Evolutionary conservation across 2,888 invertebrate species (phyloP).

Genomic region (Hirudinaria manillensis): DNA sequence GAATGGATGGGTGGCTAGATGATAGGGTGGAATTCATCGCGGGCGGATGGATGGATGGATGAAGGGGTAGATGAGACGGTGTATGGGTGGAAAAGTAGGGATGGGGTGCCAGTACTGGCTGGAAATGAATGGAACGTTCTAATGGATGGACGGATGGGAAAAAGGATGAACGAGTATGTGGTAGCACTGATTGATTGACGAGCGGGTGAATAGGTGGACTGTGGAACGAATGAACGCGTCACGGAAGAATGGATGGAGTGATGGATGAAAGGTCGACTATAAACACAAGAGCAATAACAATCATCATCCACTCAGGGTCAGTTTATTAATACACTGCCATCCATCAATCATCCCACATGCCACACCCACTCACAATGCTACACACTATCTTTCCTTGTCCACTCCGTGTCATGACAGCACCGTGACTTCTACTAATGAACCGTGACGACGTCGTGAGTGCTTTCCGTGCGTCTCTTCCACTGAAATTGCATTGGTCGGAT

Average conservation of each 20-base stretch:
- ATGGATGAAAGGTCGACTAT: neutral
- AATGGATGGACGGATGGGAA: neutral
- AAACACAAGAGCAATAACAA: constrained; percentile 7
- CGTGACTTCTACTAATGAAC: neutral
- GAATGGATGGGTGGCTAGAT: constrained; percentile 11
- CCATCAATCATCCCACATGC: too few relatives aligned
- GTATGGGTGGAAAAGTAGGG: neutral
- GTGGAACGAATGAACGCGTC: neutral
- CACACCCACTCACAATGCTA: too few relatives aligned
- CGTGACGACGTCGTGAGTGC: neutral
- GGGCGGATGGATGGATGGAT: neutral
- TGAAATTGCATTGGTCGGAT: too few relatives aligned
- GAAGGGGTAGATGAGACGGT: neutral
- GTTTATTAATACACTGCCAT: neutral
- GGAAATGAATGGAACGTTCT: neutral
- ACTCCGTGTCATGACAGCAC: neutral
- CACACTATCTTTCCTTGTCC: neutral
- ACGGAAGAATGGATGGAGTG: neutral
- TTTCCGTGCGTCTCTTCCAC: too few relatives aligned
- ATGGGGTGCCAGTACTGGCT: neutral
- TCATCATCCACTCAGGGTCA: constrained; percentile 4
- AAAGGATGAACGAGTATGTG: constrained; percentile 1
- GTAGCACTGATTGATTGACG: constrained; percentile 11
- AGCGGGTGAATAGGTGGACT: constrained; percentile 10
- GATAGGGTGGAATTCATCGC: neutral